These are phyloP conservation scores for Anarsia innoxiella DNA, from an alignment of 2,888 invertebrate species.

Conservation along the genomic window DNA sequence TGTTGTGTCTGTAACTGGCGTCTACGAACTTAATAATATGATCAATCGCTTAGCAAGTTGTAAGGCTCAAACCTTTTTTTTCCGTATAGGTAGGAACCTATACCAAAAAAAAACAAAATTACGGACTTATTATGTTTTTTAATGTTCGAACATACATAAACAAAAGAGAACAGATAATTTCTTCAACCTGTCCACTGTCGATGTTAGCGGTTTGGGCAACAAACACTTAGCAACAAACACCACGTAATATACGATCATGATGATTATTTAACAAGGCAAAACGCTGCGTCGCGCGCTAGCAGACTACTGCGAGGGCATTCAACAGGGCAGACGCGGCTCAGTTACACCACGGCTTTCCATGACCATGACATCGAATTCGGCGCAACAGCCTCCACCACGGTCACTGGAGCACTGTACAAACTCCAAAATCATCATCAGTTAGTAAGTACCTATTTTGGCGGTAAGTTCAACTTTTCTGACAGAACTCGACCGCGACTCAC, in stretches of 20 bases:
- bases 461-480: constrained; percentile 29
- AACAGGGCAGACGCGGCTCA: constrained; percentile 47
- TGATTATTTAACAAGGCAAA: constrained; percentile 36
- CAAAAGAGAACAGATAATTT: too few relatives aligned
- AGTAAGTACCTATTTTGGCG: not conserved
- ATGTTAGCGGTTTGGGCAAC: constrained; percentile 4
- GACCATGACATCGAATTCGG: constrained; percentile 70
- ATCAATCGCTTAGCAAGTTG: too few relatives aligned
- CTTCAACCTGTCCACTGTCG: constrained; percentile 6
- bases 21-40: too few relatives aligned
- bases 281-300: constrained; percentile 32
- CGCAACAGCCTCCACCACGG: constrained; percentile 65
- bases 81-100: too few relatives aligned
- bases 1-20: too few relatives aligned
- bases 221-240: too few relatives aligned
- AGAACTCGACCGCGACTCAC: constrained; percentile 69
- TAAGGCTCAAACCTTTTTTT: too few relatives aligned
- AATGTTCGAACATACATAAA: too few relatives aligned
- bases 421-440: constrained; percentile 24
- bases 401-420: constrained; percentile 74
- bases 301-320: constrained; percentile 60
- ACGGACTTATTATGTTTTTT: too few relatives aligned
- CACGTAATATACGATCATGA: constrained; percentile 30
- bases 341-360: constrained; percentile 55
- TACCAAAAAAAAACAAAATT: too few relatives aligned